Percentiles rank a stretch among this genome's conserved stretches.
Conservation (phyloP, 1,140 invertebrate genomes). For the Diuraphis noxia region DNA sequence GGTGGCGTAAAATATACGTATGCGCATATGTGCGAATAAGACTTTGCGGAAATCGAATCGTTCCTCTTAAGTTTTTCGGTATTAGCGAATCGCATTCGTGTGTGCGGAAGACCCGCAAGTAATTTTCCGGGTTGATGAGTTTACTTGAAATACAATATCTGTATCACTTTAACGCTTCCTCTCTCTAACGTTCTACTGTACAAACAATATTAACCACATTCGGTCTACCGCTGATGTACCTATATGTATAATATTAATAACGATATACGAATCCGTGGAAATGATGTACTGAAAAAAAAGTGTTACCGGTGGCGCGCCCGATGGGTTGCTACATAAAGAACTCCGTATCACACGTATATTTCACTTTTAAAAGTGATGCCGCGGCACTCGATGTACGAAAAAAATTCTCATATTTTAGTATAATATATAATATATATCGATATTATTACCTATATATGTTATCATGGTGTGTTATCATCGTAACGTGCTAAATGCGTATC, state of each 20-base stretch:
- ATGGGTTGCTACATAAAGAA: not conserved
- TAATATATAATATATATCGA: too few species aligned
- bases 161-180: constrained; percentile 19
- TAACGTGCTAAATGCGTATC: too few species aligned
- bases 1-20: not conserved
- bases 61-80: not conserved
- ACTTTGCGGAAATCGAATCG: not conserved
- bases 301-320: not conserved
- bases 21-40: not conserved
- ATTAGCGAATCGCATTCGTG: not conserved
- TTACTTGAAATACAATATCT: constrained; percentile 26
- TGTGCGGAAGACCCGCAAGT: constrained; percentile 26
- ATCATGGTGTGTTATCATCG: too few species aligned
- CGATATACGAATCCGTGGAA: constrained; percentile 21
- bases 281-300: not conserved
- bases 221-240: not conserved
- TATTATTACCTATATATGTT: too few species aligned
- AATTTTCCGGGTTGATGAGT: constrained; percentile 39
- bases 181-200: not conserved
- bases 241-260: too few species aligned
- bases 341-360: not conserved
- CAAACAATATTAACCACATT: constrained; percentile 16
- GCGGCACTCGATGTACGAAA: too few species aligned
- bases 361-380: too few species aligned
- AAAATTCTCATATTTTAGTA: too few species aligned